These are phyloP conservation scores for Flexamia atlantica DNA, from an alignment of 2,888 invertebrate genomes.

Conservation along the genomic window DNA sequence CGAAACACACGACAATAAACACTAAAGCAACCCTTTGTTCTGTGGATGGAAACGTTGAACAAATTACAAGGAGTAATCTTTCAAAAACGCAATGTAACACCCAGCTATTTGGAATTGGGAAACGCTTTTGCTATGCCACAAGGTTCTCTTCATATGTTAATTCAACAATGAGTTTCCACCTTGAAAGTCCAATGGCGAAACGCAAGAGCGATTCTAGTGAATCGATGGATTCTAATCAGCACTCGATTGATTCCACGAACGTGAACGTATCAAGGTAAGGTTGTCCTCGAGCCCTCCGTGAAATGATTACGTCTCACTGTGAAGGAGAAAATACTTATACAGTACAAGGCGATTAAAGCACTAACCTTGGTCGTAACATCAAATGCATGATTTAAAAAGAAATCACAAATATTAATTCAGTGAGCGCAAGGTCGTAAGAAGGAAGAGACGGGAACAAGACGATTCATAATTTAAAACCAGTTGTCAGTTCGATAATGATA, in stretches of 20 bases:
- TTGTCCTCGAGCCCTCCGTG: background rate
- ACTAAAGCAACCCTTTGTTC: no score
- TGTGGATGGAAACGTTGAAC: no score
- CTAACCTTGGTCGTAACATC: background rate
- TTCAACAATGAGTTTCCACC: background rate
- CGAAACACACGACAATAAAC: no score
- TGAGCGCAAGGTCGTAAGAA: background rate
- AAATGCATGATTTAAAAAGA: background rate
- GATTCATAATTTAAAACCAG: no score
- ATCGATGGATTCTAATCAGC: conserved; percentile 1
- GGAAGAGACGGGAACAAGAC: background rate
- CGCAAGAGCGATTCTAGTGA: background rate
- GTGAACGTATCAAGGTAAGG: conserved; percentile 4
- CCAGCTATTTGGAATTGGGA: no score
- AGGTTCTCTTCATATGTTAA: no score
- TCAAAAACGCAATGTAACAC: no score
- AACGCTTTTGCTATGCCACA: no score
- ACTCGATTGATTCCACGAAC: conserved; percentile 3
- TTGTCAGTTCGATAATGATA: no score
- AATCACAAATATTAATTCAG: background rate
- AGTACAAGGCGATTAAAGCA: background rate
- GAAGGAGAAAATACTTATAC: background rate
- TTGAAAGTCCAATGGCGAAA: background rate
- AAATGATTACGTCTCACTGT: background rate
- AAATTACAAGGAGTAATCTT: no score